These are phyloP conservation scores for Lutjanus argentimaculatus DNA, from an alignment of 2,797 vertebrate genomes.

Conservation along the genomic window DNA sequence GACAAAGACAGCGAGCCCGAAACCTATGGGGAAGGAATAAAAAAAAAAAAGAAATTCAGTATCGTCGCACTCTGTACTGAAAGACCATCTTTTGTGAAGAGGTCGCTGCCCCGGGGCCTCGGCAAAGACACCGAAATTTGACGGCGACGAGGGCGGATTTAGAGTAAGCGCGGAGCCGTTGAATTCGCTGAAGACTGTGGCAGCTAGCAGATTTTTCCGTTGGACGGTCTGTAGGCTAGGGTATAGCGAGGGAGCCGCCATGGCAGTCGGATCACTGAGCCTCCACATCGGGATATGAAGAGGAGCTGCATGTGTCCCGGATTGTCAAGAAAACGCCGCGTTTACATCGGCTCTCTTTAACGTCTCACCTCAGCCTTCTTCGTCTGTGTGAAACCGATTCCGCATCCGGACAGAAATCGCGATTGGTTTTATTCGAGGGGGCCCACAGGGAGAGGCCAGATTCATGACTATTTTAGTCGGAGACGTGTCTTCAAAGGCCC, in stretches of 20 bases:
- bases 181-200: conserved; percentile 67
- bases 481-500: conserved; percentile 79
- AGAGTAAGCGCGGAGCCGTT: conserved; percentile 28
- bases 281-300: conserved; percentile 88
- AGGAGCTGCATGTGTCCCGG: conserved; percentile 75
- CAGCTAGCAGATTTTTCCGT: conserved; percentile 82
- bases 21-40: conserved; percentile 86
- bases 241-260: conserved; percentile 89
- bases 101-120: conserved; percentile 43
- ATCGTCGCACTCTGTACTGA: conserved; percentile 66
- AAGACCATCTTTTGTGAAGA: conserved; percentile 59
- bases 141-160: conserved; percentile 60
- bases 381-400: conserved; percentile 46
- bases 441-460: conserved; percentile 82
- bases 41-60: conserved; percentile 83
- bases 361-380: conserved; percentile 31
- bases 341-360: conserved; percentile 18
- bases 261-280: conserved; percentile 88
- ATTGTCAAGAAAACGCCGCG: conserved; percentile 64
- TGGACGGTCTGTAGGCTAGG: conserved; percentile 81
- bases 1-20: conserved; percentile 87
- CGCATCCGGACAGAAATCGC: conserved; percentile 47
- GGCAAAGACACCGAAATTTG: conserved; percentile 48
- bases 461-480: conserved; percentile 84
- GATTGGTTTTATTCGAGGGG: conserved; percentile 68